phyloP scores from a whole-genome alignment of 2,888 invertebrate species.

The Flexamia atlantica region DNA sequence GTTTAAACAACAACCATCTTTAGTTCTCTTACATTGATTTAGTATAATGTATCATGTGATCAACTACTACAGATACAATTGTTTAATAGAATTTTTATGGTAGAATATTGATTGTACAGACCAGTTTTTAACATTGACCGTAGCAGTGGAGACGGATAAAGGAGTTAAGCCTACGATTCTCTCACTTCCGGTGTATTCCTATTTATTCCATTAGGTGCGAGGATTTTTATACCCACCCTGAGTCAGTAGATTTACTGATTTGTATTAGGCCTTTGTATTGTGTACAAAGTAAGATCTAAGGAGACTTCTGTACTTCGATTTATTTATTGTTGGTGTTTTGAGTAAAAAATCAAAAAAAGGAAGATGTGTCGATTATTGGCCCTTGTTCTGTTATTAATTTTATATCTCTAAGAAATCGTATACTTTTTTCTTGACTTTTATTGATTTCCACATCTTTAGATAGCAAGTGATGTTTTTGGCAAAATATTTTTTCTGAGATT shows the following conservation, averaged over 20 bases:
- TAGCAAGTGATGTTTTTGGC: no score
- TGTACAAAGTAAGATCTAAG: conserved; percentile 19
- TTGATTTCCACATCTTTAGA: no score
- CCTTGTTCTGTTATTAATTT: background rate
- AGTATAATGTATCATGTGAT: background rate
- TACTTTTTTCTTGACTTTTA: no score
- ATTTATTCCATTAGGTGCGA: conserved; percentile 19
- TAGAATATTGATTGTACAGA: no score
- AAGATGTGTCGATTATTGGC: background rate
- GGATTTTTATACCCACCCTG: conserved; percentile 22
- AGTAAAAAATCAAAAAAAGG: conserved; percentile 31
- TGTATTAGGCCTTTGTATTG: conserved; percentile 6
- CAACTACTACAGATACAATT: background rate
- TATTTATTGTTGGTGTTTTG: conserved; percentile 39
- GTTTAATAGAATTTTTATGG: background rate
- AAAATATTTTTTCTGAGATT: no score
- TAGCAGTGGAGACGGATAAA: no score
- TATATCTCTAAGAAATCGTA: no score
- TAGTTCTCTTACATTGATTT: no score
- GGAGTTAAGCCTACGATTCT: background rate
- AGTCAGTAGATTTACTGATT: conserved; percentile 25
- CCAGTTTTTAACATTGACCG: no score
- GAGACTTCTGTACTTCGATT: background rate
- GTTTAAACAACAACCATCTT: no score
- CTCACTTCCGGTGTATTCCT: background rate